A percentile compares a stretch with the other conserved stretches of the same genome.
phyloP scores from a whole-genome alignment of 64 coral and sea anemone species.

The Dendronephthya gigantea region DNA sequence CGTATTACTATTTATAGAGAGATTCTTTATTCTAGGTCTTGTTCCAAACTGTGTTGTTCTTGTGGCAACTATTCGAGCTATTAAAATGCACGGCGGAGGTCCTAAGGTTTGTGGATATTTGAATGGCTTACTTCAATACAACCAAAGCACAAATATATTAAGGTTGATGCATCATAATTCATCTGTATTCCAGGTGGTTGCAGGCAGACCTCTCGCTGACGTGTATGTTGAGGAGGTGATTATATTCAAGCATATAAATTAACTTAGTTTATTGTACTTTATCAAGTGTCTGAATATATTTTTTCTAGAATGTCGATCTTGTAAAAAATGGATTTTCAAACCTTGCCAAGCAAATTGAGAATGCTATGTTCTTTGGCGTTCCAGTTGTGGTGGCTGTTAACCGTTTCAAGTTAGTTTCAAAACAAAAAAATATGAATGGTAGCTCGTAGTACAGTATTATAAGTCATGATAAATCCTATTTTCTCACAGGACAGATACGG shows the following conservation, averaged over 20 bases:
- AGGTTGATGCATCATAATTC: too few species aligned
- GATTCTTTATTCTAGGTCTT: slow-evolving; percentile 41
- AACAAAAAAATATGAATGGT: not conserved
- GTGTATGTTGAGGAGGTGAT: slow-evolving; percentile 77
- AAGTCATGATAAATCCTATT: too few species aligned
- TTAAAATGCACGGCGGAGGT: slow-evolving; percentile 97
- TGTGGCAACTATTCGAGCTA: slow-evolving; percentile 80
- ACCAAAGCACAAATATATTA: too few species aligned
- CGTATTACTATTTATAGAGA: not conserved
- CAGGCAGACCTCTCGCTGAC: slow-evolving; percentile 56
- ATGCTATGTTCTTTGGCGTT: slow-evolving; percentile 86
- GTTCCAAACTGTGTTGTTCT: slow-evolving; percentile 76
- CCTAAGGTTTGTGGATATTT: slow-evolving; percentile 62
- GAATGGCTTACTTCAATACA: not conserved
- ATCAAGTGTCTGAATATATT: not conserved
- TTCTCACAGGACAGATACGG: slow-evolving; percentile 54
- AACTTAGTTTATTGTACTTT: not conserved
- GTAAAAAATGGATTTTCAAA: slow-evolving; percentile 74
- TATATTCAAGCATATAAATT: not conserved
- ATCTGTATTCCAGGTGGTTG: slow-evolving; percentile 58
- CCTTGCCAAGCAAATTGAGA: slow-evolving; percentile 91
- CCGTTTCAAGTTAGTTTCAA: slow-evolving; percentile 59
- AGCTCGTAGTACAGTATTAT: too few species aligned
- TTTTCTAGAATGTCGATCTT: slow-evolving; percentile 63
- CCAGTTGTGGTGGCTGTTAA: slow-evolving; percentile 86